These are phyloP conservation scores for Drosophila seclusa DNA, from an alignment of 2,888 invertebrate species.

Conservation along the genomic window DNA sequence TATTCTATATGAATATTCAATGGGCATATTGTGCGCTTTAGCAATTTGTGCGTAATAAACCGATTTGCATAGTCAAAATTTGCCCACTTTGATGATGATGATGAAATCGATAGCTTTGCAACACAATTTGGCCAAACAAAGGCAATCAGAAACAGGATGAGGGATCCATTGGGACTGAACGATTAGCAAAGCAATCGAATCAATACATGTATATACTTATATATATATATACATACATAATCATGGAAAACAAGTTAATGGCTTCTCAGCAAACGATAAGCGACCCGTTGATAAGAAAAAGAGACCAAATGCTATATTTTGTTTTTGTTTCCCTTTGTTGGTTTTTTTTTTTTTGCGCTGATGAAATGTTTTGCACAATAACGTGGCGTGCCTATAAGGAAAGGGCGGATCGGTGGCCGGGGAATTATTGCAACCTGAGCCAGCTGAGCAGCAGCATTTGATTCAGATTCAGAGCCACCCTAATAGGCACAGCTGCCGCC, in stretches of 20 bases:
- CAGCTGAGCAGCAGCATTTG: not conserved
- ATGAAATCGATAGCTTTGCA: constrained; percentile 60
- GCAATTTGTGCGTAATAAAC: constrained; percentile 41
- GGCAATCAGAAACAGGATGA: constrained; percentile 7
- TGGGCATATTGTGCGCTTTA: constrained; percentile 23
- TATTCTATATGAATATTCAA: not conserved
- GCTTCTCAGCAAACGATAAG: constrained; percentile 64
- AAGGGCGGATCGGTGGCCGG: constrained; percentile 13
- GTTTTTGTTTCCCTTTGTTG: constrained; percentile 15
- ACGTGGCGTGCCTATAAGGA: constrained; percentile 15
- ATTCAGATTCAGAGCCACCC: constrained; percentile 54
- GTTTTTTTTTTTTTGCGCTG: constrained; percentile 34
- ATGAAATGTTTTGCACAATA: constrained; percentile 56
- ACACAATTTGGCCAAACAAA: constrained; percentile 46
- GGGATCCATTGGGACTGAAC: constrained; percentile 61
- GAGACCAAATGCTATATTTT: constrained; percentile 28
- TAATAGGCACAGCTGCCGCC: constrained; percentile 58
- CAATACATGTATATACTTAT: constrained; percentile 21
- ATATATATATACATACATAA: constrained; percentile 15
- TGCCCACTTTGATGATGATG: constrained; percentile 22
- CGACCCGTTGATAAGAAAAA: constrained; percentile 53
- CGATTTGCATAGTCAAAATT: constrained; percentile 47
- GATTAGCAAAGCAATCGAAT: constrained; percentile 68
- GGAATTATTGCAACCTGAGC: constrained; percentile 57
- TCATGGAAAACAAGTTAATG: constrained; percentile 57